phyloP scores from a whole-genome alignment of 2,113 vertebrate species.

The Saccopteryx bilineata region DNA sequence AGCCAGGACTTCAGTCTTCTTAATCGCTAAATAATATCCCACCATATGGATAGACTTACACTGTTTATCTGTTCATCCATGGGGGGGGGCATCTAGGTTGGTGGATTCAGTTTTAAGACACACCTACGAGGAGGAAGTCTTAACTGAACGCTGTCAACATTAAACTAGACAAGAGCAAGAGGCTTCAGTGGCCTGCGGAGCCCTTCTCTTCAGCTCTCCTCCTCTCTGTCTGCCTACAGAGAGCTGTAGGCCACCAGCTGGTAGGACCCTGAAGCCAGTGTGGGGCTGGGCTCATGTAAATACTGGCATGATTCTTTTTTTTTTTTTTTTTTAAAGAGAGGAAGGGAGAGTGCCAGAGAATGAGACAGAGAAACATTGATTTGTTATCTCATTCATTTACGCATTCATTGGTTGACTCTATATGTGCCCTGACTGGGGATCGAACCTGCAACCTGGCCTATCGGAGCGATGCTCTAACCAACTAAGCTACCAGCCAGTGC shows the following conservation, averaged over 20 bases:
- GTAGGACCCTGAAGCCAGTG: background rate
- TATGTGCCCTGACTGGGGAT: too few species aligned
- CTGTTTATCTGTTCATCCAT: fast-evolving
- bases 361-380: too few species aligned
- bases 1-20: background rate
- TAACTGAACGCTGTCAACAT: background rate
- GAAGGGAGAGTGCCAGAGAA: too few species aligned
- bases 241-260: background rate
- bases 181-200: too few species aligned
- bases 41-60: fast-evolving
- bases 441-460: too few species aligned
- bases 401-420: too few species aligned
- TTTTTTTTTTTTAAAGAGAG: too few species aligned
- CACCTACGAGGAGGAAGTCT: background rate
- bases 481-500: too few species aligned
- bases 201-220: background rate
- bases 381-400: too few species aligned
- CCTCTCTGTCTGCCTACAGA: background rate
- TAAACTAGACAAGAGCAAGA: background rate
- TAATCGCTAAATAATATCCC: background rate
- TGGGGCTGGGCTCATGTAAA: background rate
- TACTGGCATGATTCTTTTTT: background rate
- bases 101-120: background rate
- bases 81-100: background rate
- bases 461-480: too few species aligned